A percentile compares a stretch with the other conserved stretches of the same genome.
phyloP scores from a whole-genome alignment of 2,113 vertebrate genomes.

The Pseudorhombus dupliciocellatus region DNA sequence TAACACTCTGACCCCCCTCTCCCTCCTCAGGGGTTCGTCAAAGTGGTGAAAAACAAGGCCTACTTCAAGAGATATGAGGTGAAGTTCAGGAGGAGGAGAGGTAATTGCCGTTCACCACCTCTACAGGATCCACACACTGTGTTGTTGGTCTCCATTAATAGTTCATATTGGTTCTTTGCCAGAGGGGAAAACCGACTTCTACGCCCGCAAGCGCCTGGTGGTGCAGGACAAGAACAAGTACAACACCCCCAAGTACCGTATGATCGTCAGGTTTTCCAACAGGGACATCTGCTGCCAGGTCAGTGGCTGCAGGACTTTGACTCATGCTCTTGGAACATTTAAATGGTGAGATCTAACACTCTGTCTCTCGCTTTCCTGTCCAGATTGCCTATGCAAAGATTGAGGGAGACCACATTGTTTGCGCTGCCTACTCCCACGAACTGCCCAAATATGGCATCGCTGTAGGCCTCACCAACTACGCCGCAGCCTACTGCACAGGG shows the following conservation, averaged over 20 bases:
- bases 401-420: slow-evolving; percentile 96
- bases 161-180: neutral
- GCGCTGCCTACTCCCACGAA: slow-evolving; percentile 95
- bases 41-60: slow-evolving; percentile 98
- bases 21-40: slow-evolving; percentile 91
- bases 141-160: neutral
- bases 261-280: slow-evolving; percentile 97
- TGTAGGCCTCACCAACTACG: slow-evolving; percentile 97
- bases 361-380: neutral
- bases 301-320: slow-evolving; percentile 14
- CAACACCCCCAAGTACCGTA: slow-evolving; percentile 97
- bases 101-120: slow-evolving; percentile 58
- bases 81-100: slow-evolving; percentile 97
- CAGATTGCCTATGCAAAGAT: slow-evolving; percentile 98
- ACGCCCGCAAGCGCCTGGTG: slow-evolving; percentile 94
- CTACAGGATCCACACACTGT: too few relatives aligned
- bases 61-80: slow-evolving; percentile 99
- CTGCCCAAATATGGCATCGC: slow-evolving; percentile 93
- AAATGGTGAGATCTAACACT: neutral
- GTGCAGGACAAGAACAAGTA: slow-evolving; percentile 99
- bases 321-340: neutral
- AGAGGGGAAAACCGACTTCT: slow-evolving; percentile 99
- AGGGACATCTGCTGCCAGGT: slow-evolving; percentile 99
- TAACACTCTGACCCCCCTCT: neutral
- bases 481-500: slow-evolving; percentile 96